A percentile compares a stretch with the other conserved stretches of the same genome.
phyloP scores from a whole-genome alignment of 1,140 invertebrate genomes.

The Drosophila pallidifrons region DNA sequence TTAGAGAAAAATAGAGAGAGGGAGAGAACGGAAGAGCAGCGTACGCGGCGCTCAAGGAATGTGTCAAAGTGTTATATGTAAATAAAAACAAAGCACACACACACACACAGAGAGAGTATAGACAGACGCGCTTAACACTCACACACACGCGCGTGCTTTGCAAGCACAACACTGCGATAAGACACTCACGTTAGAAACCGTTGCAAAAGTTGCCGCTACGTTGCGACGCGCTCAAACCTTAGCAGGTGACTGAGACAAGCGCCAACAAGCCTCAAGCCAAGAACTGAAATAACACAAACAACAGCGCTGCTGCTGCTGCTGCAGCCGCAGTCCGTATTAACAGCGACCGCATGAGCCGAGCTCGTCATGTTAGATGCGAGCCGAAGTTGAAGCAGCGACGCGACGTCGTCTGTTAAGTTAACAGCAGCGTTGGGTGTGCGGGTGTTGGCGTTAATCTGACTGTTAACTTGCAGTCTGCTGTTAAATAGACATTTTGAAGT shows the following conservation, averaged over 20 bases:
- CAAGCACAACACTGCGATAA: neutral
- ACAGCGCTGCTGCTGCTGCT: constrained; percentile 30
- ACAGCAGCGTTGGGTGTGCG: constrained; percentile 8
- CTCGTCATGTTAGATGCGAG: constrained; percentile 21
- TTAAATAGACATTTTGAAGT: constrained; percentile 5
- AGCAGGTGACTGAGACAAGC: constrained; percentile 72
- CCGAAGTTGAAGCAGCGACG: constrained; percentile 36
- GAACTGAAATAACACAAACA: constrained; percentile 51
- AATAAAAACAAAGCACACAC: constrained; percentile 57
- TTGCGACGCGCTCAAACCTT: constrained; percentile 69
- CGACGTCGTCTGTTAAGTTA: constrained; percentile 4
- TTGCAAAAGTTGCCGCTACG: constrained; percentile 53
- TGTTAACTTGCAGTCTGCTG: constrained; percentile 28
- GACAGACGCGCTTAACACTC: constrained; percentile 41
- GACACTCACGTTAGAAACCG: constrained; percentile 43
- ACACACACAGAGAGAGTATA: constrained; percentile 27
- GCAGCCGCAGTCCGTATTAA: constrained; percentile 11
- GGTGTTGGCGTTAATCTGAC: constrained; percentile 18
- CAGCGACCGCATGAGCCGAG: constrained; percentile 26
- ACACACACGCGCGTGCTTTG: constrained; percentile 44
- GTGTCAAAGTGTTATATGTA: constrained; percentile 48
- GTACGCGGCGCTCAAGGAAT: neutral
- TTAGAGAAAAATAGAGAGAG: neutral
- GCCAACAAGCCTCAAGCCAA: constrained; percentile 56
- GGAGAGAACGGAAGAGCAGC: neutral